Evolutionary conservation across 2,113 vertebrate genomes (phyloP), one percentile per base, ranked within the genome.

Genomic region (Colius striatus): DNA sequence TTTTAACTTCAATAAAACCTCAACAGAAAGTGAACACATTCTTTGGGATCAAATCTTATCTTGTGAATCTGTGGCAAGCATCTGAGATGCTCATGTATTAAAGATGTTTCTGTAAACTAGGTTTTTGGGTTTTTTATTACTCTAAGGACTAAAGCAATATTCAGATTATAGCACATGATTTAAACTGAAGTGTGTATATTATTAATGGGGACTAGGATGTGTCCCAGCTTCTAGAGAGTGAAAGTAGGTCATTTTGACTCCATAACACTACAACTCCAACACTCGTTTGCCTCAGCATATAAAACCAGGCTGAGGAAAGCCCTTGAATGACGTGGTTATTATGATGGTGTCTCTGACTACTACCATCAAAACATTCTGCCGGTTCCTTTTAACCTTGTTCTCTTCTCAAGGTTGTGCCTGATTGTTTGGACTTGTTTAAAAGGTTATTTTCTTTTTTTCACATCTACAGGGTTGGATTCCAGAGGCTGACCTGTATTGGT

Each of bases 161-260:
- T 95, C 83, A 82, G 70, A 93, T 84, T 75, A 77, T 65, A 86
- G 45, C 50, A 68, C 57, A 38, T 77, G 63, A 89, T 53, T 92
- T 89, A 89, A 89, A 87, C 41, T 79, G 92, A 92, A 84, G 66
- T 13, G 13, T 87, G n/a, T 92, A 11, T 89, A 84, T 95, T 95
- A 87, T 81, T 95, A 87, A 84, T 87, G 73, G 88, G 53, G 62
- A 43, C 65, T 79, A 66, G 12, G 32, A 83, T 90, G 54, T 82
- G 70, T 80, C 45, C 82, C 78, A 72, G 83, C 71, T 77, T 67
- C 18, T 38, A 47, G 75, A 66, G 70, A 55, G 60, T 89, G 55
- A 80, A 97, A 96, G 78, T 92, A 95, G 93, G 96, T 95, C 79
- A 90, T 80, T 84, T 71, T 63, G 88, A 60, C 68, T 93, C 55